phyloP scores from a whole-genome alignment of 2,797 vertebrate species.

The Pangasius krempfi region DNA sequence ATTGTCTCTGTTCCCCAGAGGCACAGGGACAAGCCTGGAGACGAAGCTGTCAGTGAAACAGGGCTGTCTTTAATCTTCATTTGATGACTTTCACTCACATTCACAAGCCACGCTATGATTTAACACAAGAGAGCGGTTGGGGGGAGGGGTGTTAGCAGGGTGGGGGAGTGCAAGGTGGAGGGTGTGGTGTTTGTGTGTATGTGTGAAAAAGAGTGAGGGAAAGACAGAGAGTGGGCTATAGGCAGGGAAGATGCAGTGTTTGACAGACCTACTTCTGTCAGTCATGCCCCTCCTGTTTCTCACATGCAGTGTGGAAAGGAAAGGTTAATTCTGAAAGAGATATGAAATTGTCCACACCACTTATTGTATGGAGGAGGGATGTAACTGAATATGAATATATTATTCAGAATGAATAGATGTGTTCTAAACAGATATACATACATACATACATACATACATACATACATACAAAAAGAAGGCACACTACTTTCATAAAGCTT shows the following conservation, averaged over 20 bases:
- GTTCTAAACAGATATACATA: not conserved
- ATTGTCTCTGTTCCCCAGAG: slow-evolving; percentile 76
- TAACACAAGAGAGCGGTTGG: slow-evolving; percentile 55
- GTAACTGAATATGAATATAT: not conserved
- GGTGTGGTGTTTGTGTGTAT: slow-evolving; percentile 33
- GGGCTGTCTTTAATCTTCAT: slow-evolving; percentile 76
- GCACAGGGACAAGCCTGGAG: slow-evolving; percentile 56
- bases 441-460: not conserved
- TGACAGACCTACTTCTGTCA: slow-evolving; percentile 64
- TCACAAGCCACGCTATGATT: slow-evolving; percentile 57
- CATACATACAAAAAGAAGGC: not conserved
- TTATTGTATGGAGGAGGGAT: slow-evolving; percentile 19
- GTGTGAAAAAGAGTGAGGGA: slow-evolving; percentile 28
- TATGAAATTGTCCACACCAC: slow-evolving; percentile 46
- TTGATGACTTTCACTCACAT: slow-evolving; percentile 70
- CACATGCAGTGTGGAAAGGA: slow-evolving; percentile 40
- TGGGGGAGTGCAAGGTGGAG: not conserved
- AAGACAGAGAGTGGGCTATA: slow-evolving; percentile 16
- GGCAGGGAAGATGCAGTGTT: slow-evolving; percentile 43
- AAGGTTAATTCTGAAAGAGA: slow-evolving; percentile 40
- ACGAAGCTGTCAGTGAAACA: slow-evolving; percentile 67
- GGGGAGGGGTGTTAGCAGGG: not conserved
- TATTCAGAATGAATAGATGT: not conserved
- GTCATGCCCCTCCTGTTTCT: slow-evolving; percentile 51
- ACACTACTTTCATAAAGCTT: not conserved